Evolutionary conservation across 2,888 invertebrate genomes (phyloP), one percentile per base, ranked within the genome.

Genomic region (Ctena decussata): DNA sequence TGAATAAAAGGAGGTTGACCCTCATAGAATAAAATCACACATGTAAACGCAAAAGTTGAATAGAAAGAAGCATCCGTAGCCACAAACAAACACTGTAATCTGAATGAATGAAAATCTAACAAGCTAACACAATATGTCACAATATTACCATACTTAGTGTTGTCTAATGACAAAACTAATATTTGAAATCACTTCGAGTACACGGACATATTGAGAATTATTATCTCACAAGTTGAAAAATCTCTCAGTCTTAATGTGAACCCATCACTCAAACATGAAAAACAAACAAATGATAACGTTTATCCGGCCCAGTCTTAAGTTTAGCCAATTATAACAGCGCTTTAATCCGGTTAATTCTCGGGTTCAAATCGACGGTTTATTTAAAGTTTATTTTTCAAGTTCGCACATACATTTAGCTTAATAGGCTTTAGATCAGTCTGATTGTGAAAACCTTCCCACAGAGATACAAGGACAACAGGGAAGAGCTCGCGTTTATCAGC

Each of bases 211-310:
- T 65, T 65, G 35, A 65, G 32, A 2, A 35, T 35, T 65, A 35
- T 65, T 65, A 65, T 65, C 65, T 35, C 65, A 65, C 65, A 65
- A 65, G 65, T 65, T 35, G 65, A 65, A 35, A 65, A 65, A 65
- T 65, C 65, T 32, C 65, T 35, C 3, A 11, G 27, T 24, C 44
- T 44, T 72, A 72, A 72, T 72, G 46, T 30, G 30, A 44, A 24
- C 21, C 72, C 46, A 30, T 46, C 72, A 72, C 44, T 72, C 72
- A 72, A 41, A 5, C 72, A 41, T 24, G 5, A 27, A 76, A 85
- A 83, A 82, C 78, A 79, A 87, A 87, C 77, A 82, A 35, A 74
- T 79, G 87, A 87, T 87, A 87, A 57, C 57, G 39, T 30, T 35
- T 30, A 44, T 46, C 76, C 78, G 72, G 41, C 87, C 84, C 77